Evolutionary conservation across 2,888 invertebrate genomes (phyloP), one percentile per base, ranked within the genome.

Genomic region (Drosophila subsilvestris): DNA sequence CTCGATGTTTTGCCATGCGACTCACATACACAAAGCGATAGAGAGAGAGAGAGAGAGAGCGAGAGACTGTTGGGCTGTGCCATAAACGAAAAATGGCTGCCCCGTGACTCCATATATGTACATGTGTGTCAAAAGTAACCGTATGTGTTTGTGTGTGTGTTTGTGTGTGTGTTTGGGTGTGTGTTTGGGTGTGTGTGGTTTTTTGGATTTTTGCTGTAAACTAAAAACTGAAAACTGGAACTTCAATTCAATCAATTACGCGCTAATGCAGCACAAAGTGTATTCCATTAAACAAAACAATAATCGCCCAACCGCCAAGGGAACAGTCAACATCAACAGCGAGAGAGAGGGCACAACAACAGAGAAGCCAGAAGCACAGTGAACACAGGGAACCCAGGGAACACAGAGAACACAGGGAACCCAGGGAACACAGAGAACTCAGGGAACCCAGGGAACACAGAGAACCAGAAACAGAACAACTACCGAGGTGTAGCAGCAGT

Each of bases 181-280:
- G 25, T 49, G 51, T 37, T 6, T 18, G 42, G 55, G 25, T 58
- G 42, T 14, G 37, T 32, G 29, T 32, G 29, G 29, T 3, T 10
- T 32, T 32, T 12, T 32, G 32, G 32, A n/a, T 37, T 37, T 32
- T 14, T 32, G 58, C 27, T 45, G 37, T 20, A 58, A 54, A 32
- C 43, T 59, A 27, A 42, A 25, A 62, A 25, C 45, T 47, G 59
- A 57, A 37, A 37, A 54, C 59, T 53, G 55, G 14, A 74, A 68
- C 62, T 67, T 74, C 74, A 78, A 79, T 78, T 76, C 59, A 76
- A 79, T 78, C 78, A 79, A 79, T 76, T 74, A 66, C 79, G 76
- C 76, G 63, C 74, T 70, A 70, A 76, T 78, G 78, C 74, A 76
- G 79, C 74, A 67, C 59, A 69, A 79, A 74, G 70, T 70, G 43